Base-by-base conservation (phyloP, 2,797 vertebrate species). In the Catamblyrhynchus diadema region DNA sequence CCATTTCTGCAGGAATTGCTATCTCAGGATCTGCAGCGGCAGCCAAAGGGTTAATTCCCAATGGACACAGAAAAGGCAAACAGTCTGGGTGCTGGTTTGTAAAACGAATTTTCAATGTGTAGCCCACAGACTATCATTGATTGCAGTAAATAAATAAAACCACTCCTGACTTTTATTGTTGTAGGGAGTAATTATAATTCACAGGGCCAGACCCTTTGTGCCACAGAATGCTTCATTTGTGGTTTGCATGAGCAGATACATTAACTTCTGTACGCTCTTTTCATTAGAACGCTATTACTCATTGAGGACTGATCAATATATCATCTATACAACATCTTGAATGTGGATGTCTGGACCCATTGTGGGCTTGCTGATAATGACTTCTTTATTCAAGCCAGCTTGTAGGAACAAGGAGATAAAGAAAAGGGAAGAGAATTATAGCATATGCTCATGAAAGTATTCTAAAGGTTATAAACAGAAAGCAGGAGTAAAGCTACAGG, bases 361-460 rank as follows among this genome's bases (percentile, higher is more conserved):
- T 99, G 98, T 99, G 98, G 98, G 97, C 95, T 97, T 96, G 93
- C 98, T 99, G 99, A 99, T 99, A 99, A 99, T 98, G 98, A 98
- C 98, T 98, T 98, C 98, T 98, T 99, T 98, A 99, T 99, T 99
- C 99, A 99, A 97, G 98, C 97, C 96, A 96, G 98, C 98, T 99
- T 99, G 99, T 99, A 99, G 98, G 98, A 99, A 99, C 99, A 99
- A 98, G 98, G 96, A 98, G 99, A 99, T 99, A 99, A 99, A 99
- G 98, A 98, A 98, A 98, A 97, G 97, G 95, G 88, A 97, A 98
- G 98, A 98, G 98, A 99, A 98, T 98, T 98, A 98, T 98, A 98
- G 98, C 98, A 98, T 89, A 97, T 97, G 98, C 98, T 98, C 97
- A 98, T 97, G 98, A 98, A 98, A 98, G 98, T 98, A 97, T 98